phyloP scores from a whole-genome alignment of 2,888 invertebrate genomes.

The Euspilapteryx auroguttella region DNA sequence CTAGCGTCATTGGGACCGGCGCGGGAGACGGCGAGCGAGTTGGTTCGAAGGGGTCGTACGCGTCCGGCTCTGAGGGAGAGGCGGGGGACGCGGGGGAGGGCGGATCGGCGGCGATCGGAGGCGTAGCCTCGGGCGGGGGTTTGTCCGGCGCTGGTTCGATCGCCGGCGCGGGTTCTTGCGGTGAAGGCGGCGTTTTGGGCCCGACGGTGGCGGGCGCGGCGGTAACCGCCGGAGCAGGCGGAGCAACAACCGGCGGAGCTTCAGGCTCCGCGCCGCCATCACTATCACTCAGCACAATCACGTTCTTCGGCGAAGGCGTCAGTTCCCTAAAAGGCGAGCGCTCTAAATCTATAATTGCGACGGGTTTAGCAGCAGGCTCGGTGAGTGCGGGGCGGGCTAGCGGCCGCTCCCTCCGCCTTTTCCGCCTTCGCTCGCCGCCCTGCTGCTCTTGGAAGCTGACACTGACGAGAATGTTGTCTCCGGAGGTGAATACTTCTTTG shows the following conservation, averaged over 20 bases:
- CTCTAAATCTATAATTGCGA: conserved; percentile 84
- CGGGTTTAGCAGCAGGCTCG: conserved; percentile 58
- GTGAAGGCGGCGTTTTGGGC: too few relatives aligned
- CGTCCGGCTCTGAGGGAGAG: conserved; percentile 75
- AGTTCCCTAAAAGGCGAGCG: conserved; percentile 84
- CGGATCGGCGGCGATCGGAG: conserved; percentile 63
- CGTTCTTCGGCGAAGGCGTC: conserved; percentile 76
- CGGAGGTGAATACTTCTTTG: conserved; percentile 91
- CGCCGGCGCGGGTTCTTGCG: conserved; percentile 12
- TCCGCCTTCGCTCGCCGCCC: conserved; percentile 15
- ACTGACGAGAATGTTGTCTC: conserved; percentile 90
- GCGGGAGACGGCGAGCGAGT: conserved; percentile 71
- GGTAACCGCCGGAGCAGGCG: conserved; percentile 11
- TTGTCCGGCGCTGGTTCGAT: conserved; percentile 12
- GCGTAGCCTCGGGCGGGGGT: conserved; percentile 17
- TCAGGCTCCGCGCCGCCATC: conserved; percentile 43
- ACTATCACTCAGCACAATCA: conserved; percentile 84
- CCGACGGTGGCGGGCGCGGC: conserved; percentile 15
- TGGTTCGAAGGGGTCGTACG: conserved; percentile 90
- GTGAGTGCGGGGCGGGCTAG: conserved; percentile 8
- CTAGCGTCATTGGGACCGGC: conserved; percentile 29
- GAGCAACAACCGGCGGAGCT: conserved; percentile 9
- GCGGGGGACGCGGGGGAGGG: conserved; percentile 54
- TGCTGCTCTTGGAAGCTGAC: conserved; percentile 83
- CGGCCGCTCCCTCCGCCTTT: conserved; percentile 11